Percentiles rank a stretch among this genome's conserved stretches.
These are phyloP conservation scores for Saccostrea glomerata DNA, from an alignment of 1,140 invertebrate genomes.

Conservation along the genomic window DNA sequence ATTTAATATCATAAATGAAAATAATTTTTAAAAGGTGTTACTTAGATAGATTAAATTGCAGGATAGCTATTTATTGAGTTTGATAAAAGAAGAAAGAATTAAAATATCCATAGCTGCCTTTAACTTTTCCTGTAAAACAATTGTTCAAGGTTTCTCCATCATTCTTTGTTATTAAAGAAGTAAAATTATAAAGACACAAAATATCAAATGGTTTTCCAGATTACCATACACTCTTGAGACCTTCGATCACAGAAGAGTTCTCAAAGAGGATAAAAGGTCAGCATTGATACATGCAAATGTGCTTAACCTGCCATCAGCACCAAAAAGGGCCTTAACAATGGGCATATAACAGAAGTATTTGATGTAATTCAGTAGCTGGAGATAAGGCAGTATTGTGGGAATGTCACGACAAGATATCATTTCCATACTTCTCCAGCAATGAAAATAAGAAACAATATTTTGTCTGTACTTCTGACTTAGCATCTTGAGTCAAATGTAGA, in stretches of 20 bases:
- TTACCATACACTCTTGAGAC: conserved; percentile 1
- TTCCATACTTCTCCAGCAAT: neutral
- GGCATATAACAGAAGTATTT: neutral
- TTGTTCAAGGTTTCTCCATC: neutral
- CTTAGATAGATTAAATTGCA: no score
- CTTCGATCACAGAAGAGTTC: neutral
- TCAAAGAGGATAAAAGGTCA: neutral
- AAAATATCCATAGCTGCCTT: no score
- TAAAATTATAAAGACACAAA: neutral
- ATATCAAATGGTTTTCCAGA: neutral
- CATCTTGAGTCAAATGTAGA: no score
- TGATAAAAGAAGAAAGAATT: no score
- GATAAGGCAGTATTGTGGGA: neutral
- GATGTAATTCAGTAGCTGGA: neutral
- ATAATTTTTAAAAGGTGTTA: no score
- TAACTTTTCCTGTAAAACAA: neutral
- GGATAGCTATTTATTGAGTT: no score
- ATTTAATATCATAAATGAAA: no score
- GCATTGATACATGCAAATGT: neutral
- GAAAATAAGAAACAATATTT: neutral
- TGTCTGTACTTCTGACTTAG: no score
- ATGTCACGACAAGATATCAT: neutral
- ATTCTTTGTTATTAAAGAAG: neutral
- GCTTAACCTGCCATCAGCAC: neutral
- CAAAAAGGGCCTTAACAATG: neutral